phyloP scores from a whole-genome alignment of 1,140 invertebrate species.

The Macrobrachium nipponense region DNA sequence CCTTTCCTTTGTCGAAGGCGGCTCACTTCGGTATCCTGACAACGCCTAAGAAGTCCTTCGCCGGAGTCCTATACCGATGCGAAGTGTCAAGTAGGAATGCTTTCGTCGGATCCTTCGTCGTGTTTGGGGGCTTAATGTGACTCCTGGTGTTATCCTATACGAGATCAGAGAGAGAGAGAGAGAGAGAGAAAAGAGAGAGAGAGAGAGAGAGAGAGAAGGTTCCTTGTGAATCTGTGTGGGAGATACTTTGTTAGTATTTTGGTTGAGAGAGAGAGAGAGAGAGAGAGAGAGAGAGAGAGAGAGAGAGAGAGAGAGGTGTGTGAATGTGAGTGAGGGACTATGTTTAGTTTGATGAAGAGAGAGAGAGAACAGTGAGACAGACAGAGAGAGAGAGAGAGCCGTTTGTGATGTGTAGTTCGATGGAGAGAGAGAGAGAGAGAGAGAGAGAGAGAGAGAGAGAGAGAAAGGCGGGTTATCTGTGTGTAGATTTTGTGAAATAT shows the following conservation, averaged over 20 bases:
- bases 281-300: slow-evolving; percentile 46
- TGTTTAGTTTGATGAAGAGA: neutral
- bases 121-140: too few relatives aligned
- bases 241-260: neutral
- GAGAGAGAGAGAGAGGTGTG: slow-evolving; percentile 34
- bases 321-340: slow-evolving; percentile 5
- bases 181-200: too few relatives aligned
- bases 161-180: too few relatives aligned
- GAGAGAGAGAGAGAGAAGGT: too few relatives aligned
- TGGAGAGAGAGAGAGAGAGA: neutral
- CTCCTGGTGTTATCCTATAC: too few relatives aligned
- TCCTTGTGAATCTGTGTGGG: neutral
- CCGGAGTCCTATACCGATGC: too few relatives aligned
- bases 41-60: too few relatives aligned
- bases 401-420: neutral
- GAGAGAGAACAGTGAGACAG: neutral
- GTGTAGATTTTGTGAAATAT: too few relatives aligned
- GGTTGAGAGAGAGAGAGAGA: slow-evolving; percentile 16
- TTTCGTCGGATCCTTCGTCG: too few relatives aligned
- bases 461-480: neutral
- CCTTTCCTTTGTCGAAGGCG: too few relatives aligned
- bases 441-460: neutral
- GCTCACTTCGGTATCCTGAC: too few relatives aligned
- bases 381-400: neutral
- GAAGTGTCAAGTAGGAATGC: too few relatives aligned